Percentiles rank a stretch among this genome's conserved stretches.
These are phyloP conservation scores for Contarinia nasturtii DNA, from an alignment of 1,140 invertebrate genomes.

Conservation along the genomic window DNA sequence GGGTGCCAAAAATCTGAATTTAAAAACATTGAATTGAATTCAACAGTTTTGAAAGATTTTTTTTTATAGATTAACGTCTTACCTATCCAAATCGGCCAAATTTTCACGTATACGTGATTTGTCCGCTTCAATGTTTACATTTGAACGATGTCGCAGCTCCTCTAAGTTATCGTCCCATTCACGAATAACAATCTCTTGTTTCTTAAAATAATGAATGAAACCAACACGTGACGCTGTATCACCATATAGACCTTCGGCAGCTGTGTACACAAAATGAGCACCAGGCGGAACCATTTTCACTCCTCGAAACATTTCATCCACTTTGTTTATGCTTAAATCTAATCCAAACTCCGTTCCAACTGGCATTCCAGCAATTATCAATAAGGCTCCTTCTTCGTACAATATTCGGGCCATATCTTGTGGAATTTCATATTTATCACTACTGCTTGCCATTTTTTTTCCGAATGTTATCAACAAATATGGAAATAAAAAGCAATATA, in stretches of 20 bases:
- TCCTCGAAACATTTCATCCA: slow-evolving; percentile 81
- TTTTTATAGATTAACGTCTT: neutral
- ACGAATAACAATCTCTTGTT: slow-evolving; percentile 65
- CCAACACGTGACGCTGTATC: slow-evolving; percentile 47
- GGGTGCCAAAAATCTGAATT: slow-evolving; percentile 46
- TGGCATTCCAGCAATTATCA: slow-evolving; percentile 71
- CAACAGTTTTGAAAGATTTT: neutral
- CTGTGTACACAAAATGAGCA: slow-evolving; percentile 81
- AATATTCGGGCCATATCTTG: slow-evolving; percentile 55
- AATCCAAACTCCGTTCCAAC: slow-evolving; percentile 87
- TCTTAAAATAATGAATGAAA: slow-evolving; percentile 75
- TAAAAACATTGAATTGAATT: too few relatives aligned
- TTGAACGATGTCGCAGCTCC: slow-evolving; percentile 36
- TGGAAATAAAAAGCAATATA: too few relatives aligned
- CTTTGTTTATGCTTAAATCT: slow-evolving; percentile 84
- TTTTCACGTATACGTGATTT: slow-evolving; percentile 46
- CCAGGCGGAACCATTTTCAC: slow-evolving; percentile 98
- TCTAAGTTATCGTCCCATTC: slow-evolving; percentile 64
- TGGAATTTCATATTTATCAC: slow-evolving; percentile 37
- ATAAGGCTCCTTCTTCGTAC: slow-evolving; percentile 61
- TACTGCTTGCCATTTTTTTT: too few relatives aligned
- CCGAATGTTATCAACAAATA: too few relatives aligned
- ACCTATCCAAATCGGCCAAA: slow-evolving; percentile 52
- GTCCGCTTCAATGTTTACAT: slow-evolving; percentile 24
- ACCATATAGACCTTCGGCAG: slow-evolving; percentile 29